phyloP scores from a whole-genome alignment of 2,888 invertebrate species.

The Drosophila greeni region DNA sequence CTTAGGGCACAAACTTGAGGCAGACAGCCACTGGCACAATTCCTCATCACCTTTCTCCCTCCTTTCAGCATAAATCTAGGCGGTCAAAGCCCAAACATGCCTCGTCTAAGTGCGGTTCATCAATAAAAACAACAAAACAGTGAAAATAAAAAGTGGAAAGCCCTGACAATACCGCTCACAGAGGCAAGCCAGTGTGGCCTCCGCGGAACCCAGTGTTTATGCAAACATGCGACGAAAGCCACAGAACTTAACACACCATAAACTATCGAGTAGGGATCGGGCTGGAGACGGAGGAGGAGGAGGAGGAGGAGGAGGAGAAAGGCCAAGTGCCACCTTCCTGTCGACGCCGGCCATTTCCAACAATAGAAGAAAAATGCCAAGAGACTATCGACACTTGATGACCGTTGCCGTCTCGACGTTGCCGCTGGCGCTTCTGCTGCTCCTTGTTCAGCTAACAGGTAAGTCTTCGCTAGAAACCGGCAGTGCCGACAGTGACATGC shows the following conservation, averaged over 20 bases:
- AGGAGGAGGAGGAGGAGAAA: neutral
- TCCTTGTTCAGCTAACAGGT: conserved; percentile 54
- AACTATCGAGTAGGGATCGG: conserved; percentile 35
- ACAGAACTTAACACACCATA: conserved; percentile 52
- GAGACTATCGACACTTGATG: conserved; percentile 55
- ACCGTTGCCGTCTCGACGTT: conserved; percentile 41
- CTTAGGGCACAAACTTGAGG: conserved; percentile 61
- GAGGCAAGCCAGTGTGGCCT: conserved; percentile 10
- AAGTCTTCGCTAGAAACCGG: conserved; percentile 40
- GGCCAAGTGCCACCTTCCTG: conserved; percentile 16
- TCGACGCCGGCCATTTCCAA: conserved; percentile 18
- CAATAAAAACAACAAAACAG: conserved; percentile 28
- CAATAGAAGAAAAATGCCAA: conserved; percentile 52
- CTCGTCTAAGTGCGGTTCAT: conserved; percentile 40
- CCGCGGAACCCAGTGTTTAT: conserved; percentile 45
- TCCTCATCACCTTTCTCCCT: conserved; percentile 33
- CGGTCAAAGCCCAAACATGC: conserved; percentile 51
- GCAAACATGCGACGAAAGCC: conserved; percentile 70
- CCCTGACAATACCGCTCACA: conserved; percentile 24
- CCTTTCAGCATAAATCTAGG: conserved; percentile 43
- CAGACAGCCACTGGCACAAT: conserved; percentile 1
- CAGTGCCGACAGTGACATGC: conserved; percentile 6
- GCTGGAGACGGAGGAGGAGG: conserved; percentile 7
- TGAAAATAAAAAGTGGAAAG: conserved; percentile 26
- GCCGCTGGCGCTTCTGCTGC: conserved; percentile 45